Conservation (phyloP, 1,140 invertebrate genomes). For the Trichomalopsis sarcophagae region DNA sequence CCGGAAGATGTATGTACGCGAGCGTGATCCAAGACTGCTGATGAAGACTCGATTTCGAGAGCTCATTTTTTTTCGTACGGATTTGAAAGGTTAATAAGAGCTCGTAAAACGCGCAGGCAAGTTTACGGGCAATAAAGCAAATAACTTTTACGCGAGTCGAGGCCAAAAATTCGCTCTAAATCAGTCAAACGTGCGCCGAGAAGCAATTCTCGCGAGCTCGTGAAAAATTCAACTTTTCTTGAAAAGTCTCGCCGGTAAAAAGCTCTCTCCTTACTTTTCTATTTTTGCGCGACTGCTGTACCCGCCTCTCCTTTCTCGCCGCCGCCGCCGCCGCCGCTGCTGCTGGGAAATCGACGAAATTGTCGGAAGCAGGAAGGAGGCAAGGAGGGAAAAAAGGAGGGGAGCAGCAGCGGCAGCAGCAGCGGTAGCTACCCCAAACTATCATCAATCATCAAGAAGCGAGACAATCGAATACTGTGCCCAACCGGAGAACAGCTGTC, state of each 20-base stretch:
- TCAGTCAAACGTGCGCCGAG: neutral
- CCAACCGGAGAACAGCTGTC: constrained; percentile 74
- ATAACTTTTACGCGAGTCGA: neutral
- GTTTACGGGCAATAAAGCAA: neutral
- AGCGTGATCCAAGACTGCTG: neutral
- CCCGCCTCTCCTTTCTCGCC: neutral
- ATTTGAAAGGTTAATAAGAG: neutral
- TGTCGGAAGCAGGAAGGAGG: constrained; percentile 50
- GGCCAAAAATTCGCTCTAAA: constrained; percentile 30
- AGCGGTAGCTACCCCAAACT: constrained; percentile 68
- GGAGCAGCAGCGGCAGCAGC: constrained; percentile 54
- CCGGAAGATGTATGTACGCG: neutral
- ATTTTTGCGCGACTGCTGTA: constrained; percentile 17
- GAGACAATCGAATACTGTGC: constrained; percentile 74
- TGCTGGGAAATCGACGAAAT: constrained; percentile 35
- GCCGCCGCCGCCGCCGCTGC: no score
- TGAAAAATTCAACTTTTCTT: constrained; percentile 42
- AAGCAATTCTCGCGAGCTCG: constrained; percentile 33
- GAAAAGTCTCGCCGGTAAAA: constrained; percentile 11
- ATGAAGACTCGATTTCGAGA: no score
- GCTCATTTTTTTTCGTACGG: neutral
- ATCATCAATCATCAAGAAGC: constrained; percentile 75
- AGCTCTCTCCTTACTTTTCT: constrained; percentile 31
- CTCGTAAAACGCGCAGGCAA: neutral
- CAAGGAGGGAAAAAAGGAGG: constrained; percentile 61